Conservation (phyloP, 2,113 vertebrate genomes). For the Sylvia atricapilla region DNA sequence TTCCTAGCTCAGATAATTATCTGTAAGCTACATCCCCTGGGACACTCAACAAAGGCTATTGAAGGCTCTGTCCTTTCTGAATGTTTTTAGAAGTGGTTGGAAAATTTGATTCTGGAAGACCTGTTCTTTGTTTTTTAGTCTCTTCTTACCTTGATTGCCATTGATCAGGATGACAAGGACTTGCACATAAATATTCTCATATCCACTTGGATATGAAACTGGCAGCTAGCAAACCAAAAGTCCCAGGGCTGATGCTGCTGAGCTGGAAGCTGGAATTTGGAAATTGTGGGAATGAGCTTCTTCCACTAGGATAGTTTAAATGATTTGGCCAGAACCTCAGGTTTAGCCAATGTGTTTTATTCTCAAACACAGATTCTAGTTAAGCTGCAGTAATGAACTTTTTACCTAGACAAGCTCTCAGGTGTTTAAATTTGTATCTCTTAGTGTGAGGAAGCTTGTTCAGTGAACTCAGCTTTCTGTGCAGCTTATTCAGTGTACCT, state of each 20-base stretch:
- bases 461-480: not conserved
- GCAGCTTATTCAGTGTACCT: not conserved
- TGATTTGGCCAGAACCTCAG: not conserved
- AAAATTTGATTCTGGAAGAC: not conserved
- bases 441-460: not conserved
- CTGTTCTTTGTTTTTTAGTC: not conserved
- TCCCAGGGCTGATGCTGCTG: not conserved
- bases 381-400: not conserved
- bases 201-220: not conserved
- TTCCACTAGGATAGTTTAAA: not conserved
- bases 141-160: not conserved
- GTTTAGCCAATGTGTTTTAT: not conserved
- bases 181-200: not conserved
- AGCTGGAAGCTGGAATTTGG: not conserved
- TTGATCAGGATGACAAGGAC: not conserved
- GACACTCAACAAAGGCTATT: not conserved
- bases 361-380: not conserved
- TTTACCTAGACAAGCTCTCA: not conserved
- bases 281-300: not conserved
- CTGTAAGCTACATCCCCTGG: not conserved
- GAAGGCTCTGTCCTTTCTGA: not conserved
- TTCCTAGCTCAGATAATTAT: not conserved
- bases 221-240: not conserved
- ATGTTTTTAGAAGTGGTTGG: not conserved
- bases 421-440: not conserved